Base-by-base conservation (phyloP, 2,888 invertebrate genomes). In the Neocrepidodera transversa region DNA sequence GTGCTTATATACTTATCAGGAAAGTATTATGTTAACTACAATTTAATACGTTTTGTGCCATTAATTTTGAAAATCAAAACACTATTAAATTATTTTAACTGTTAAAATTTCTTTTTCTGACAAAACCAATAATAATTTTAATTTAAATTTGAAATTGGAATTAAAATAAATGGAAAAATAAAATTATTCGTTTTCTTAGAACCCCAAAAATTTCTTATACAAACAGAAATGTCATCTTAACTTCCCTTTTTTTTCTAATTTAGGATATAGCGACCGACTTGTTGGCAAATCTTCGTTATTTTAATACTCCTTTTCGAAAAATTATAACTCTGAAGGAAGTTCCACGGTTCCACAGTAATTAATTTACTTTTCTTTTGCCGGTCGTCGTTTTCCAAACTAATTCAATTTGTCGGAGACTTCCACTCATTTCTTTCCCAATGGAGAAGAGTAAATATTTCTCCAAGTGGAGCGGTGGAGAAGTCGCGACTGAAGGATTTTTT, bases 201-300 rank as follows among this genome's bases (percentile, higher is more conserved):
- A 10, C 32, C 11, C 11, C 3, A 32, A 32, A 32, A 32, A 32
- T 32, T 32, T 13, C 11, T 38, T 38, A 17, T 38, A 14, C 45
- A 45, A 45, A 45, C 45, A 45, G 26, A 45, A 45, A 45, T 45
- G 45, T 45, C 45, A 45, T 42, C 11, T 11, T 11, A 17, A 17
- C 38, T 14, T 18, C 26, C 26, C 23, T 43, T 23, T 43, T 23
- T 10, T 6, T 17, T n/a, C 17, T 10, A 38, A 17, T 38, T 38
- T 35, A 35, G 14, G 13, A 35, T 35, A 35, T 14, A 35, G 13
- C 38, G 7, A 17, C 38, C 16, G 17, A 38, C 38, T 38, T 38
- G 16, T 38, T 14, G 17, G 17, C 38, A 38, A 38, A 38, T 38
- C 38, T 38, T 38, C 38, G 16, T 32, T 38, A 6, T 38, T 38